Base-by-base conservation (phyloP, 92 coral and sea anemone genomes). In the Actinernus sp. region DNA sequence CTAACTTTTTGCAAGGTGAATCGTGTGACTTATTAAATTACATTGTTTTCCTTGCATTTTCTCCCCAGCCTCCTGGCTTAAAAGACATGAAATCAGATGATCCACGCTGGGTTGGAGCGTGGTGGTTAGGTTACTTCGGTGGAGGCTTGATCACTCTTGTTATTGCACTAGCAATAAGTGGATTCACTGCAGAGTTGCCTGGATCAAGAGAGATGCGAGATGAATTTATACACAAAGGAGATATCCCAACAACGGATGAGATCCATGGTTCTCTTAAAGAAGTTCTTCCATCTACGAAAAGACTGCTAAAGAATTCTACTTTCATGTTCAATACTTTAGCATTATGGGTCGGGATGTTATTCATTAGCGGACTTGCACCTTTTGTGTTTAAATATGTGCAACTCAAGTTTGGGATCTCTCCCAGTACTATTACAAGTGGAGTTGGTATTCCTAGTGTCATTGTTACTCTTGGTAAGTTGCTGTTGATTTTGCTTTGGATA, bases 21-120 rank as follows among this genome's bases (percentile, higher is more conserved):
- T n/a, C n/a, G n/a, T n/a, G n/a, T n/a, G n/a, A n/a, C n/a, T n/a
- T n/a, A n/a, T n/a, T n/a, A n/a, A n/a, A n/a, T n/a, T n/a, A n/a
- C n/a, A n/a, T n/a, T n/a, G n/a, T n/a, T n/a, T n/a, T n/a, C n/a
- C n/a, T n/a, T n/a, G n/a, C n/a, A n/a, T n/a, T n/a, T n/a, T n/a
- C n/a, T n/a, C n/a, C n/a, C 16, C 65, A 88, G 95, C 90, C 95
- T 7, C 40, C 70, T 18, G 76, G 78, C 8, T 25, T 72, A 0
- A 46, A 61, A 14, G 21, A 73, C 12, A 32, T 88, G 57, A 66
- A 63, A 37, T 73, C 65, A 12, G 27, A 67, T 11, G 84, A 84
- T 34, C 49, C 82, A 22, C 81, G 75, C 31, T 89, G 96, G 96
- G 64, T 76, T 3, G 93, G 93, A 17, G 93, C 93, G 14, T 88